Evolutionary conservation across 2,797 vertebrate species (phyloP).

Genomic region (Ispidina picta): DNA sequence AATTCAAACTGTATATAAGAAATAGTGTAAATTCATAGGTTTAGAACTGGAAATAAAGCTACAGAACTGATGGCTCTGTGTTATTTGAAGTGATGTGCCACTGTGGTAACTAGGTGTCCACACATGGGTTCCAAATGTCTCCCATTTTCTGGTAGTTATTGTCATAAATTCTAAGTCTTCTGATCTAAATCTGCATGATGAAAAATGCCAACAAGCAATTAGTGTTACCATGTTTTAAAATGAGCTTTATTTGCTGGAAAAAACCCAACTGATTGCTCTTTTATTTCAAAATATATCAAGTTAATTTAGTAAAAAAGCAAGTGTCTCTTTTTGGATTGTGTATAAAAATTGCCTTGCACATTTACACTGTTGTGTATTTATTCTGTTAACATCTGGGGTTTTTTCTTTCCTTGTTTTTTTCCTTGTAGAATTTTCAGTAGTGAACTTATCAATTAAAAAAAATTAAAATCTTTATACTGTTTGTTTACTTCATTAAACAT

Average conservation of each 20-base stretch:
- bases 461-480: not conserved
- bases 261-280: not conserved
- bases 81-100: not conserved
- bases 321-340: not conserved
- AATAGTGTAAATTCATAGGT: not conserved
- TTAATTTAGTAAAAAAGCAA: slow-evolving; percentile 1
- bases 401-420: not conserved
- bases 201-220: slow-evolving; percentile 24
- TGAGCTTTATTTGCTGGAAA: slow-evolving; percentile 37
- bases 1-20: not conserved
- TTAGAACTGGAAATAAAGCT: not conserved
- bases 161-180: not conserved
- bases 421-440: not conserved
- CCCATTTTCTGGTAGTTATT: not conserved
- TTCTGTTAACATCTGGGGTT: not conserved
- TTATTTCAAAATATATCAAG: not conserved
- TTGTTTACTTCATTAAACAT: not conserved
- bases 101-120: not conserved
- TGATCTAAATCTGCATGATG: not conserved
- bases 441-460: not conserved
- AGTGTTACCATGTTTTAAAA: slow-evolving; percentile 23
- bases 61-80: not conserved
- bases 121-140: not conserved
- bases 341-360: not conserved
- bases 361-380: not conserved